phyloP scores from a whole-genome alignment of 92 coral and sea anemone species.

The Ricordea florida region DNA sequence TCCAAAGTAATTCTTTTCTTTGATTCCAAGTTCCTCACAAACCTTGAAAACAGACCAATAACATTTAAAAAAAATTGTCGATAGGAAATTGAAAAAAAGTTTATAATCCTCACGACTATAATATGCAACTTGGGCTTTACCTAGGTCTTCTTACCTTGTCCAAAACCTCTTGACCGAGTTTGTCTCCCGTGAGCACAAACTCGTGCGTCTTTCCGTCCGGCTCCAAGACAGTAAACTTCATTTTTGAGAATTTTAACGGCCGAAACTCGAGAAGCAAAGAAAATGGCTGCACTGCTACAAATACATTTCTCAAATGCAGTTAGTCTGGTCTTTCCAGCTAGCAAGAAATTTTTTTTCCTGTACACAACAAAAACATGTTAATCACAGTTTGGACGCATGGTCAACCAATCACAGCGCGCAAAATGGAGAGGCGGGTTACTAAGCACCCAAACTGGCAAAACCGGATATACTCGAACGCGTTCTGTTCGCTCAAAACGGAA shows the following conservation, averaged over 20 bases:
- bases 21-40: slow-evolving; percentile 86
- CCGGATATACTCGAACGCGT: slow-evolving; percentile 44
- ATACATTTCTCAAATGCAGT: slow-evolving; percentile 11
- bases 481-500: slow-evolving; percentile 7
- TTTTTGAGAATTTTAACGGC: too few species aligned
- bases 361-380: slow-evolving; percentile 65
- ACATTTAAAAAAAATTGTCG: background rate
- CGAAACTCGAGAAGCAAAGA: background rate
- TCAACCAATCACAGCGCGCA: slow-evolving; percentile 72
- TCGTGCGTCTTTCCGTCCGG: slow-evolving; percentile 91
- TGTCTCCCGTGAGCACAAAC: slow-evolving; percentile 86
- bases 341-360: slow-evolving; percentile 11
- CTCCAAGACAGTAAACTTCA: slow-evolving; percentile 90
- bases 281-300: background rate
- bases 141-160: slow-evolving; percentile 82
- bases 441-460: slow-evolving; percentile 70
- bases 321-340: slow-evolving; percentile 19
- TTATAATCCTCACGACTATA: background rate
- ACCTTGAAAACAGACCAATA: slow-evolving; percentile 53
- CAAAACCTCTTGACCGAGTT: slow-evolving; percentile 91
- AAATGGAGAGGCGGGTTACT: slow-evolving; percentile 39
- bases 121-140: slow-evolving; percentile 23
- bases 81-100: background rate
- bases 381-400: slow-evolving; percentile 50
- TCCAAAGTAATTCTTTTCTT: slow-evolving; percentile 96